Conservation (phyloP, 2,113 vertebrate species). For the Sylvilagus bachmani region DNA sequence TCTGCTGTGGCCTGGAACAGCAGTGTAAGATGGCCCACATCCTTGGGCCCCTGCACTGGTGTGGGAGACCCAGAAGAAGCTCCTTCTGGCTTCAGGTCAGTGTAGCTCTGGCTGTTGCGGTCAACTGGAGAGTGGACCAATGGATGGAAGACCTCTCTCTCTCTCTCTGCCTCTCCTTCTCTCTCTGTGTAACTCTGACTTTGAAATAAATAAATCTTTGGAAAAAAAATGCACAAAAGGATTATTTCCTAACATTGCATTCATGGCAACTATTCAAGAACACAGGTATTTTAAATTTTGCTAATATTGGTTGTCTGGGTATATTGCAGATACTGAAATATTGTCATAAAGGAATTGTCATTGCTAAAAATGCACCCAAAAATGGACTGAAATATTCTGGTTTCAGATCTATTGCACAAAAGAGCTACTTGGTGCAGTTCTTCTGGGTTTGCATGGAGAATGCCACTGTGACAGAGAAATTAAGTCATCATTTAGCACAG, state of each 20-base stretch:
- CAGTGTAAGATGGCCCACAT: no score
- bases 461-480: slow-evolving; percentile 71
- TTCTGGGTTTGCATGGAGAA: slow-evolving; percentile 50
- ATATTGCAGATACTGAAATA: neutral
- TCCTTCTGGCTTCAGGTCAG: no score
- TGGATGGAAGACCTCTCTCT: no score
- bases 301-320: neutral
- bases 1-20: no score
- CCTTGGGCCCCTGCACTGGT: no score
- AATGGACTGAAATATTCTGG: neutral
- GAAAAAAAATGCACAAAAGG: no score
- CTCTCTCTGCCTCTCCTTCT: no score
- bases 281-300: neutral
- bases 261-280: slow-evolving; percentile 42
- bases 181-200: no score
- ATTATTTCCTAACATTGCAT: neutral
- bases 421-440: neutral
- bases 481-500: slow-evolving; percentile 63
- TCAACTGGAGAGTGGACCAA: no score
- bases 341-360: neutral
- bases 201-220: no score
- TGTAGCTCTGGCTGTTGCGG: no score
- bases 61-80: no score
- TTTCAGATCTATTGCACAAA: neutral
- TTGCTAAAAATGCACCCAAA: neutral